Conservation (phyloP, 1,140 invertebrate species). For the Anadara kagoshimensis region DNA sequence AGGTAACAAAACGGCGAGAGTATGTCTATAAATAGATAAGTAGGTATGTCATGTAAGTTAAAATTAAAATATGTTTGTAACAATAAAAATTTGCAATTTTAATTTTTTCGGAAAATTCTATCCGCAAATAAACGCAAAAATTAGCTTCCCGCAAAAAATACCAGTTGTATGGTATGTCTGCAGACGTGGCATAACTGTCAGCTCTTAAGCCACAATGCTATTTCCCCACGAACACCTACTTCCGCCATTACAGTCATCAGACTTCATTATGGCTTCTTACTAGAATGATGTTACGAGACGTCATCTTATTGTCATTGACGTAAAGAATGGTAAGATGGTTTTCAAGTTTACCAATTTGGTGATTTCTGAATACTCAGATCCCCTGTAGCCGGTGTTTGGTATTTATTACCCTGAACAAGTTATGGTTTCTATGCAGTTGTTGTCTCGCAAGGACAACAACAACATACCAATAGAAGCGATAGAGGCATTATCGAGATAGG, state of each 20-base stretch:
- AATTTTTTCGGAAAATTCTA: no score
- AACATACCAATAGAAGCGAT: conserved; percentile 38
- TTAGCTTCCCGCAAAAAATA: no score
- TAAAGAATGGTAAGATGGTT: conserved; percentile 44
- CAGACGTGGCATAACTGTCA: conserved; percentile 52
- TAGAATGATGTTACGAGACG: conserved; percentile 37
- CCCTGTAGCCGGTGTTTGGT: conserved; percentile 42
- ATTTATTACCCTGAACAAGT: conserved; percentile 41
- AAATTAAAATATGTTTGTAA: no score
- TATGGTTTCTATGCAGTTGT: conserved; percentile 26
- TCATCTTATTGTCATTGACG: conserved; percentile 43
- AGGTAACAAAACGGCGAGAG: no score
- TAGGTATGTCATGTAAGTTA: no score
- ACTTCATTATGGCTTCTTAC: conserved; percentile 45
- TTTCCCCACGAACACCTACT: conserved; percentile 39
- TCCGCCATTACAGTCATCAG: conserved; percentile 36
- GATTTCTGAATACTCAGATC: conserved; percentile 49
- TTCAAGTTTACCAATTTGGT: conserved; percentile 52
- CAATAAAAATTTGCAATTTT: no score
- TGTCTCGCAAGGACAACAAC: conserved; percentile 40
- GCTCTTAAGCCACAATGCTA: conserved; percentile 38
- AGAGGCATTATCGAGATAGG: conserved; percentile 15
- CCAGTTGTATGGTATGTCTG: no score
- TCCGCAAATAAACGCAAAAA: no score
- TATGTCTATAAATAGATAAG: no score